These are phyloP conservation scores for Takifugu ocellatus DNA, from an alignment of 2,797 vertebrate genomes.

Conservation along the genomic window DNA sequence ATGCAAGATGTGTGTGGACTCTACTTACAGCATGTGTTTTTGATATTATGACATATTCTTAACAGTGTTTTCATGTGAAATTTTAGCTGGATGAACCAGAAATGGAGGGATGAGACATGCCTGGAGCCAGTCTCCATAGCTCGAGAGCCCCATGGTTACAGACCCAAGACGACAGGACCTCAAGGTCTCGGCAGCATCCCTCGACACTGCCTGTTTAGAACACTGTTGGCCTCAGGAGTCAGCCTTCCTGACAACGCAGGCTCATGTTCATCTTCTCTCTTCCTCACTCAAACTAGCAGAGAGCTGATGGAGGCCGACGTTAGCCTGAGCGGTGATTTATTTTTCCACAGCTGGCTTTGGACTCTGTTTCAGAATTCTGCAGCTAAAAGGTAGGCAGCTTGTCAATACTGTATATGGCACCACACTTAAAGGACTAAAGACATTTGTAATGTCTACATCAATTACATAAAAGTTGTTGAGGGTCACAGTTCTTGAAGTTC, in stretches of 20 bases:
- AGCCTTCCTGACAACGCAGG: constrained; percentile 56
- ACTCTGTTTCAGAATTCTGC: constrained; percentile 62
- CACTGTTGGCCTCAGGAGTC: constrained; percentile 53
- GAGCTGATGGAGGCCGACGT: constrained; percentile 8
- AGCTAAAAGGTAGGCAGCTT: constrained; percentile 23
- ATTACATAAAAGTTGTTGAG: not conserved
- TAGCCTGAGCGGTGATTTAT: not conserved
- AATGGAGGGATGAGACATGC: constrained; percentile 35
- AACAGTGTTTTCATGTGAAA: constrained; percentile 6
- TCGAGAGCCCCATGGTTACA: constrained; percentile 74
- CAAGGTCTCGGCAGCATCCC: constrained; percentile 61
- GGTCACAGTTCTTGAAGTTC: no score
- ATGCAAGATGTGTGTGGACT: not conserved
- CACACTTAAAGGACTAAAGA: not conserved
- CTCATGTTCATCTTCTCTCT: not conserved
- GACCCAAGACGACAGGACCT: constrained; percentile 68
- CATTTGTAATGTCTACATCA: not conserved
- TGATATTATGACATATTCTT: not conserved
- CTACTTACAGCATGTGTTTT: constrained; percentile 5
- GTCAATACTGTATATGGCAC: not conserved
- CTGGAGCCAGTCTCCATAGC: constrained; percentile 45
- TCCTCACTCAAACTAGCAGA: not conserved
- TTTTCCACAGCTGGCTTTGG: constrained; percentile 34
- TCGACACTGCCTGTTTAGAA: constrained; percentile 60
- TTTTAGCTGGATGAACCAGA: constrained; percentile 22